phyloP scores from a whole-genome alignment of 2,113 vertebrate genomes.

The Cebus imitator region DNA sequence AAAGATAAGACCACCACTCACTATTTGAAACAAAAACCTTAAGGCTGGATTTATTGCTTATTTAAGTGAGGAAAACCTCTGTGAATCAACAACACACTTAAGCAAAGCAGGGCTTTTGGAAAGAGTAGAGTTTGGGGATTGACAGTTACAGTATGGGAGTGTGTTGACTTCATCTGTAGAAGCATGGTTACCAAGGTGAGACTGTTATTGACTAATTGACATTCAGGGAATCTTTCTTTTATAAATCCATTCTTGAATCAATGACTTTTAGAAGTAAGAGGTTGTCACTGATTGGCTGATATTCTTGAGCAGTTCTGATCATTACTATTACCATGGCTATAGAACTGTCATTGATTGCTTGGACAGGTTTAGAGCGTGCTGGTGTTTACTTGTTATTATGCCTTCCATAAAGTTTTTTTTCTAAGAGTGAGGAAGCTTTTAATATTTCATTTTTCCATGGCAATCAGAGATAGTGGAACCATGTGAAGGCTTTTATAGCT shows the following conservation, averaged over 20 bases:
- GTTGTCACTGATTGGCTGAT: not conserved
- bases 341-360: not conserved
- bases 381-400: not conserved
- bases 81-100: not conserved
- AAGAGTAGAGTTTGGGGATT: not conserved
- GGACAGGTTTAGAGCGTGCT: not conserved
- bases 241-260: not conserved
- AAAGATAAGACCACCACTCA: not conserved
- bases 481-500: not conserved
- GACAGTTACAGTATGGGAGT: not conserved
- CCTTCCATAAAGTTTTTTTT: not conserved
- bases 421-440: not conserved
- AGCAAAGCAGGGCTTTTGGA: not conserved
- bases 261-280: not conserved
- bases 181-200: not conserved
- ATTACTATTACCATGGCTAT: not conserved
- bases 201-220: not conserved
- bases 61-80: not conserved
- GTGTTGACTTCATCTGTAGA: not conserved
- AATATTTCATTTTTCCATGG: not conserved
- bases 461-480: not conserved
- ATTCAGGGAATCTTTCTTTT: not conserved
- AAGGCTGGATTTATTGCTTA: not conserved
- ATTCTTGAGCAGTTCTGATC: not conserved
- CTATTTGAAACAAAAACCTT: not conserved